phyloP scores from a whole-genome alignment of 2,113 vertebrate species.

The Albula glossodonta region DNA sequence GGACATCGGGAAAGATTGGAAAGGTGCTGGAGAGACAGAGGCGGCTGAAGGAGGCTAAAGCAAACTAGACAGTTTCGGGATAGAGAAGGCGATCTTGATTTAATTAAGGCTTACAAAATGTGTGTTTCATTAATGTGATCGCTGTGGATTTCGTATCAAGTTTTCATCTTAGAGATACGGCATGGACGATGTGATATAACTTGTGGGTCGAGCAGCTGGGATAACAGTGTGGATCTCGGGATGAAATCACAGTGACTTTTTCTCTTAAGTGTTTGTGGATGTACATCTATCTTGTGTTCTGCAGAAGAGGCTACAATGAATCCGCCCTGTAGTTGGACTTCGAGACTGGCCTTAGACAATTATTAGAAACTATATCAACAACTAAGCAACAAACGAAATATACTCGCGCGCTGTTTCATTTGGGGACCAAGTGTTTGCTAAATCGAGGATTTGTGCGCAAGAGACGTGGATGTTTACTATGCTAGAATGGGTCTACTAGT shows the following conservation, averaged over 20 bases:
- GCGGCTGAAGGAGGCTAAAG: conserved; percentile 42
- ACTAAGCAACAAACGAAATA: conserved; percentile 29
- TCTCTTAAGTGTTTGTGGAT: conserved; percentile 45
- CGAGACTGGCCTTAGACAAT: conserved; percentile 57
- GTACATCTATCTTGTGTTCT: conserved; percentile 45
- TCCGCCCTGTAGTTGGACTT: conserved; percentile 67
- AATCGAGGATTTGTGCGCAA: conserved; percentile 75
- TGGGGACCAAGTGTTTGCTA: conserved; percentile 39
- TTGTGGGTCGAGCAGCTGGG: conserved; percentile 36
- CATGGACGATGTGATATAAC: conserved; percentile 39
- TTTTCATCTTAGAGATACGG: conserved; percentile 5
- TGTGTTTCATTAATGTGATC: conserved; percentile 12
- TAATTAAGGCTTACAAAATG: conserved; percentile 27
- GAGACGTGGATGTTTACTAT: conserved; percentile 86
- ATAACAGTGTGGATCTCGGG: conserved; percentile 30
- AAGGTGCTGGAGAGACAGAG: conserved; percentile 48
- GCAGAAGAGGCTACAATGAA: conserved; percentile 66
- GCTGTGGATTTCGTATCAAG: not conserved
- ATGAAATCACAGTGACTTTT: conserved; percentile 42
- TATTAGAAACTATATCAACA: conserved; percentile 55
- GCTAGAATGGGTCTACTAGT: conserved; percentile 93
- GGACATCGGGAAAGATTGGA: conserved; percentile 43
- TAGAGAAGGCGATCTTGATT: conserved; percentile 17
- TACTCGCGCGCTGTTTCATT: conserved; percentile 49
- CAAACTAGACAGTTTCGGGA: not conserved